These are phyloP conservation scores for Fissipunctia ypsillon DNA, from an alignment of 2,888 invertebrate genomes.

Conservation along the genomic window DNA sequence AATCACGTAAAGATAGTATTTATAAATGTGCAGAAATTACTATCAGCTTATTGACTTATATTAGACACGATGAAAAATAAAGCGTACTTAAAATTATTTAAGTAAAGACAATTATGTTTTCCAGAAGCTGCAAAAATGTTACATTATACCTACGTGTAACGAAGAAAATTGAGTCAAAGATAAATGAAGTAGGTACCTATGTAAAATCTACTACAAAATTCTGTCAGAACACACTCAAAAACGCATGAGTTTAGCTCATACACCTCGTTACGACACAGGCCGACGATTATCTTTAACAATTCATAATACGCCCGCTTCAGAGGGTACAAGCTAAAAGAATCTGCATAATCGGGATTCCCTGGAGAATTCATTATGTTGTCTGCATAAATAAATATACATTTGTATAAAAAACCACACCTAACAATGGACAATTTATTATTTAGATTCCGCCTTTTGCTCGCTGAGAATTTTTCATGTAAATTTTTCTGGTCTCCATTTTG, in stretches of 20 bases:
- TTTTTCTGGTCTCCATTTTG: constrained; percentile 76
- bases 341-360: constrained; percentile 82
- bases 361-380: constrained; percentile 87
- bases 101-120: background rate
- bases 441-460: constrained; percentile 82
- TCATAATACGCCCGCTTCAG: constrained; percentile 71
- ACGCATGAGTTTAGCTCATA: constrained; percentile 37
- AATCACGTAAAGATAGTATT: too few species aligned
- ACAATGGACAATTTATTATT: constrained; percentile 90
- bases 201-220: constrained; percentile 35
- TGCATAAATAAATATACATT: constrained; percentile 86
- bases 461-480: constrained; percentile 85
- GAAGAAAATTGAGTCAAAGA: constrained; percentile 6
- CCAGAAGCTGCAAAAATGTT: background rate
- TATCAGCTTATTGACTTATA: too few species aligned
- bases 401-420: constrained; percentile 79
- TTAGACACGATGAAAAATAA: background rate
- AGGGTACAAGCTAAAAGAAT: constrained; percentile 75
- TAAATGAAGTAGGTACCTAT: constrained; percentile 39
- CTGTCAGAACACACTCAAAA: constrained; percentile 35
- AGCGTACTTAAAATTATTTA: background rate
- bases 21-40: too few species aligned
- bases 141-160: background rate
- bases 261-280: constrained; percentile 26
- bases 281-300: constrained; percentile 64